phyloP scores from a whole-genome alignment of 2,797 vertebrate genomes.

The Smutsia temminckii region DNA sequence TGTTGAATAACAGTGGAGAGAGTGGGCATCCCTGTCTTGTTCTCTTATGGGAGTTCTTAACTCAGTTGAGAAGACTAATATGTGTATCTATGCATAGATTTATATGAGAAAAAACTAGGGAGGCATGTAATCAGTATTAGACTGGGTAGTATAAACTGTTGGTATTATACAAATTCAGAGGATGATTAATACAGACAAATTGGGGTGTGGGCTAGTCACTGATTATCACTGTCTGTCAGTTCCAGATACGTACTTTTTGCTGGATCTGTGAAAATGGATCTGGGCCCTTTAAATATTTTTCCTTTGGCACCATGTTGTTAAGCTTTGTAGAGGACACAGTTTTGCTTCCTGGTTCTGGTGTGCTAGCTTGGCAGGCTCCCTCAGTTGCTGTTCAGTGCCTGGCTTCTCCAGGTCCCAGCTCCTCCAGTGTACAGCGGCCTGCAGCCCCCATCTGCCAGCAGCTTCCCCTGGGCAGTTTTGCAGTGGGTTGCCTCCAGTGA shows the following conservation, averaged over 20 bases:
- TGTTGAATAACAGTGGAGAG: no score
- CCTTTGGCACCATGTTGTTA: background rate
- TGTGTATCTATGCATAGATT: background rate
- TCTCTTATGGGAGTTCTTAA: background rate
- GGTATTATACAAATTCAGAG: background rate
- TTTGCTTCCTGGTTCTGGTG: background rate
- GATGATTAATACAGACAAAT: background rate
- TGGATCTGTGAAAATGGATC: background rate
- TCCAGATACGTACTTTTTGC: background rate
- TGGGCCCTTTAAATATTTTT: background rate
- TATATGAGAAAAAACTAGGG: background rate
- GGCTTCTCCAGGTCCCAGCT: background rate
- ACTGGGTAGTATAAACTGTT: background rate
- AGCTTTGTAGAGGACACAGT: background rate
- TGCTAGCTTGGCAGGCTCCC: background rate
- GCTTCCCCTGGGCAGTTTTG: no score
- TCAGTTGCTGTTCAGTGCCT: background rate
- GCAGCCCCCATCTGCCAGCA: background rate
- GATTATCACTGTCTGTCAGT: background rate
- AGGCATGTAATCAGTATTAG: background rate
- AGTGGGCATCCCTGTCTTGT: no score
- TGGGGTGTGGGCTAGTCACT: background rate
- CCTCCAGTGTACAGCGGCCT: background rate
- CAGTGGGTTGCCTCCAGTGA: background rate
- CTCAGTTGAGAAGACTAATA: background rate